These are phyloP conservation scores for Hetaerina americana DNA, from an alignment of 1,140 invertebrate species.

Conservation along the genomic window DNA sequence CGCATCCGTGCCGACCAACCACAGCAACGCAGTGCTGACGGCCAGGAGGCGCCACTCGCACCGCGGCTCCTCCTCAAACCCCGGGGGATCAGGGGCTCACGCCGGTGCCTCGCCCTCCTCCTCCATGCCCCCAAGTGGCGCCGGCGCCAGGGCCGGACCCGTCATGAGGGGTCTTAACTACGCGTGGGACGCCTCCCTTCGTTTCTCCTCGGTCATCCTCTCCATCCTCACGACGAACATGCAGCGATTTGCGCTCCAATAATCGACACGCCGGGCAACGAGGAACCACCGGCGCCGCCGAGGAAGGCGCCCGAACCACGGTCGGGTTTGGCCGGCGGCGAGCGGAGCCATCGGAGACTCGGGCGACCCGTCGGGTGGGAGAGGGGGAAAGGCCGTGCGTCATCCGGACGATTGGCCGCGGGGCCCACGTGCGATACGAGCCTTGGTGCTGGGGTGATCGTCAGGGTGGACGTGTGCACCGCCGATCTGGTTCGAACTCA, in stretches of 20 bases:
- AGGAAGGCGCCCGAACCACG: too few species aligned
- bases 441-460: too few species aligned
- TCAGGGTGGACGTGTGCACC: too few species aligned
- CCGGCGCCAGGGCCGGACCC: neutral
- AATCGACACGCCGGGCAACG: too few species aligned
- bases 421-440: too few species aligned
- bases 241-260: neutral
- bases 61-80: neutral
- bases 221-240: neutral
- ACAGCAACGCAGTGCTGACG: slow-evolving; percentile 12
- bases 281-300: too few species aligned
- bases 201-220: neutral
- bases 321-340: too few species aligned
- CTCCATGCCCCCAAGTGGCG: neutral
- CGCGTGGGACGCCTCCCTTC: neutral
- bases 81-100: neutral
- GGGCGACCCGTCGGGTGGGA: too few species aligned
- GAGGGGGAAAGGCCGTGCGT: too few species aligned
- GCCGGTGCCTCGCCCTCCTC: neutral
- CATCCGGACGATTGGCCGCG: too few species aligned
- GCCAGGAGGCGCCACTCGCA: neutral
- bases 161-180: neutral
- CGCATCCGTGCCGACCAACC: slow-evolving; percentile 44
- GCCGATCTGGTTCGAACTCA: too few species aligned
- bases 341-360: too few species aligned